Percentiles rank a stretch among this genome's conserved stretches.
These are phyloP conservation scores for Mustela nigripes DNA, from an alignment of 2,113 vertebrate genomes.

Conservation along the genomic window DNA sequence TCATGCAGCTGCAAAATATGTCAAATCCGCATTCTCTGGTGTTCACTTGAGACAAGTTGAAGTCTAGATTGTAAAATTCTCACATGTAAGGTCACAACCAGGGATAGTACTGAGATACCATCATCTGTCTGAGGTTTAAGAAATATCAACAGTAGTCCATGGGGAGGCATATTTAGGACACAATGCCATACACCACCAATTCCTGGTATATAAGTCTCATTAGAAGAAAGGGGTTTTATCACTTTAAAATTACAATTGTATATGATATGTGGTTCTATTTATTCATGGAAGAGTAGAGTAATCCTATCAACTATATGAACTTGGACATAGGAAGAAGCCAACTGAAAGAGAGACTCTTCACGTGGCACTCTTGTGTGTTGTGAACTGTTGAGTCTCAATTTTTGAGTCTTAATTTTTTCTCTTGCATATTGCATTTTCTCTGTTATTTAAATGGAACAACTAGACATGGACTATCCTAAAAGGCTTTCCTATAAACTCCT, in stretches of 20 bases:
- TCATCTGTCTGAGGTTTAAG: neutral
- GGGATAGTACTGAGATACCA: neutral
- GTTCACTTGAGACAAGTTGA: neutral
- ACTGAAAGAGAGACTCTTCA: neutral
- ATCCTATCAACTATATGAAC: neutral
- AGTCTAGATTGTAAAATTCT: neutral
- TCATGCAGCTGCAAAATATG: neutral
- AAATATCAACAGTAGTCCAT: neutral
- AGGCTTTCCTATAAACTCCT: neutral
- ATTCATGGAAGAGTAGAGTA: neutral
- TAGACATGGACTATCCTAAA: neutral
- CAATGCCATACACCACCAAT: neutral
- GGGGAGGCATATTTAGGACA: neutral
- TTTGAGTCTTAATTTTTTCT: conserved; percentile 24
- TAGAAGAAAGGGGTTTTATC: neutral
- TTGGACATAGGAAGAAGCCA: neutral
- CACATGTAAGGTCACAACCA: neutral
- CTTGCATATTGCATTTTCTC: neutral
- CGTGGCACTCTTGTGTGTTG: neutral
- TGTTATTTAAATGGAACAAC: neutral
- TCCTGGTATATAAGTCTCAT: neutral
- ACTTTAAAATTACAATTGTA: neutral
- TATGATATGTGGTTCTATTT: neutral
- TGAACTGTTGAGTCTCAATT: neutral
- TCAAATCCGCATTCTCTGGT: neutral